Percentiles rank a stretch among this genome's conserved stretches.
Conservation (phyloP, 2,113 vertebrate species). For the Mugil cephalus region DNA sequence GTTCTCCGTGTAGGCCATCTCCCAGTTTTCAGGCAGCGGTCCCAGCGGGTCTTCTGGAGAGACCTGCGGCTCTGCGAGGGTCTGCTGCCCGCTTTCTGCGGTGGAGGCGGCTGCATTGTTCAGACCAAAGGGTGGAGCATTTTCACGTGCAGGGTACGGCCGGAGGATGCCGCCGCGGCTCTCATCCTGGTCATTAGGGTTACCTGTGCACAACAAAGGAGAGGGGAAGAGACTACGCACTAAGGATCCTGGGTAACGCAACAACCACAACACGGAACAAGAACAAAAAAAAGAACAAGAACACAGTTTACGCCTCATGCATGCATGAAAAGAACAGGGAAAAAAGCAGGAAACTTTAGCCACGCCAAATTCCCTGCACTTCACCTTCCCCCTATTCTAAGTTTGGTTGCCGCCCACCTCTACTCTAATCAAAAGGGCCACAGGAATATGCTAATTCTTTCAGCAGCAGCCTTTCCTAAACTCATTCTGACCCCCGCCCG, state of each 20-base stretch:
- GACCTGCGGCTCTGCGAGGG: conserved; percentile 93
- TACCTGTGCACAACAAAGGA: conserved; percentile 87
- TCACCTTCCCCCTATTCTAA: conserved; percentile 9
- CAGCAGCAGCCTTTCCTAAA: conserved; percentile 58
- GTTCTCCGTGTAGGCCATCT: conserved; percentile 99
- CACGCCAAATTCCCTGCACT: conserved; percentile 1
- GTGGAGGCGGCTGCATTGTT: conserved; percentile 88
- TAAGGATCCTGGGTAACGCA: conserved; percentile 80
- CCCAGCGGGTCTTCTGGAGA: conserved; percentile 93
- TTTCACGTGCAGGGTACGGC: conserved; percentile 83
- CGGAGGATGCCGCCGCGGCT: conserved; percentile 79
- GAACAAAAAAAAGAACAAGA: conserved; percentile 58
- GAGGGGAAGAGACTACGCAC: conserved; percentile 83
- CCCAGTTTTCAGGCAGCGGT: conserved; percentile 98
- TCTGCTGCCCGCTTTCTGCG: conserved; percentile 93
- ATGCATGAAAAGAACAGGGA: conserved; percentile 42
- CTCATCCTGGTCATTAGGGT: conserved; percentile 94
- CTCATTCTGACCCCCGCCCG: conserved; percentile 57
- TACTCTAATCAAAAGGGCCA: conserved; percentile 58
- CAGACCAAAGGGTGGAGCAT: conserved; percentile 82
- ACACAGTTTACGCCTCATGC: conserved; percentile 58
- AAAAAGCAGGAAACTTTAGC: conserved; percentile 25
- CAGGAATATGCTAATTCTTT: conserved; percentile 69
- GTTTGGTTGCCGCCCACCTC: conserved; percentile 20
- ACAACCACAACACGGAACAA: conserved; percentile 57